These are phyloP conservation scores for Aythya baeri DNA, from an alignment of 2,113 vertebrate genomes.

Conservation along the genomic window DNA sequence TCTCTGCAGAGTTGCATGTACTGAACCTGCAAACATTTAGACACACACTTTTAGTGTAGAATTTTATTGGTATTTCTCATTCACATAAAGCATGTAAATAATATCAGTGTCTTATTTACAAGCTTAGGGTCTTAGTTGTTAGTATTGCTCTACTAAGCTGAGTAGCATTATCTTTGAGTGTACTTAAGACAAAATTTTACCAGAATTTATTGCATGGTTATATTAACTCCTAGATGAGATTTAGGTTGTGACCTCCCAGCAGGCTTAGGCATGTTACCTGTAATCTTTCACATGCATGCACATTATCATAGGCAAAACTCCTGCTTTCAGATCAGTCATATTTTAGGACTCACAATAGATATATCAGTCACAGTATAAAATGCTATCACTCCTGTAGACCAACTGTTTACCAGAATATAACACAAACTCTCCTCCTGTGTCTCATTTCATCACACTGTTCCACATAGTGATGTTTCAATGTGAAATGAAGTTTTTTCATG, in stretches of 20 bases:
- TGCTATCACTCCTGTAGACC: conserved; percentile 84
- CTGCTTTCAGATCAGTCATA: conserved; percentile 83
- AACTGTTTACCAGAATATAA: conserved; percentile 87
- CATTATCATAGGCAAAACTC: conserved; percentile 80
- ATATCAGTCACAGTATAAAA: conserved; percentile 88
- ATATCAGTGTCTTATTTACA: background rate
- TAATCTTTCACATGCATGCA: conserved; percentile 80
- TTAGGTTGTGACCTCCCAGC: conserved; percentile 71
- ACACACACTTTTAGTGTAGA: background rate
- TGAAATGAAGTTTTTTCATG: conserved; percentile 91
- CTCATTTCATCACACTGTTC: conserved; percentile 90
- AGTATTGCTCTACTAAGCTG: background rate
- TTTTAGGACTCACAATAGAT: conserved; percentile 87
- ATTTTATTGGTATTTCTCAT: background rate
- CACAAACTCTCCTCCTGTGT: conserved; percentile 86
- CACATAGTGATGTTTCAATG: conserved; percentile 89
- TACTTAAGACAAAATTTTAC: conserved; percentile 25
- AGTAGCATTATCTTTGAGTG: background rate
- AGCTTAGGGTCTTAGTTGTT: background rate
- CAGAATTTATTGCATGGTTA: conserved; percentile 23
- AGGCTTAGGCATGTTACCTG: conserved; percentile 71
- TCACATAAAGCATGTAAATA: background rate
- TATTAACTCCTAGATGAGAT: conserved; percentile 68
- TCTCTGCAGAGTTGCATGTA: background rate
- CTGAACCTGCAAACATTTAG: background rate